These are phyloP conservation scores for Drosophila eohydei DNA, from an alignment of 2,888 invertebrate genomes.

Conservation along the genomic window DNA sequence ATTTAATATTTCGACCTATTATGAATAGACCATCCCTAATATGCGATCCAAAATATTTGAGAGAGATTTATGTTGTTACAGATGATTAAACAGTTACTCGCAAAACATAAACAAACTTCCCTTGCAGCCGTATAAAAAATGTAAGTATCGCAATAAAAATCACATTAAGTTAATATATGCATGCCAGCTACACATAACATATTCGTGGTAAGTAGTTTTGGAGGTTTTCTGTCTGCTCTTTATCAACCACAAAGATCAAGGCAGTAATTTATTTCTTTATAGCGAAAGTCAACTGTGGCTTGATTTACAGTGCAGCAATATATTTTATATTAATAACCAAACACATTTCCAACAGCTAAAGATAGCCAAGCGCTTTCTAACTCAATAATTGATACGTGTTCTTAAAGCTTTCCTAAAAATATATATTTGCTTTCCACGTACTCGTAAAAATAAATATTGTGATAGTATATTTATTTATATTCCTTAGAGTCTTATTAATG, in stretches of 20 bases:
- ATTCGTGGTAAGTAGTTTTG: background rate
- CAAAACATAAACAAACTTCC: background rate
- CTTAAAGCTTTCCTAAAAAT: background rate
- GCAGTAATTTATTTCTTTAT: background rate
- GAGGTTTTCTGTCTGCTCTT: slow-evolving; percentile 1
- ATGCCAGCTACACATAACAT: slow-evolving; percentile 1
- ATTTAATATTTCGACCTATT: no score
- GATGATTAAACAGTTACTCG: background rate
- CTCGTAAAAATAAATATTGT: slow-evolving; percentile 7
- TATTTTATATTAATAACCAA: slow-evolving; percentile 1
- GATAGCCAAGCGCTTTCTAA: background rate
- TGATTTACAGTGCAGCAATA: background rate
- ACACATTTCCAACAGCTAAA: background rate
- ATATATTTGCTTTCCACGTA: background rate
- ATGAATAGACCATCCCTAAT: background rate
- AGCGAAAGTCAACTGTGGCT: background rate
- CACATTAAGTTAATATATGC: slow-evolving; percentile 6
- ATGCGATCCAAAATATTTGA: background rate
- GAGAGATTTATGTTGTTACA: background rate
- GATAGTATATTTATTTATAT: background rate
- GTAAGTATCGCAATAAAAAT: slow-evolving; percentile 8
- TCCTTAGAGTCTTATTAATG: background rate
- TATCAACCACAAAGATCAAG: background rate
- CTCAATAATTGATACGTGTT: background rate
- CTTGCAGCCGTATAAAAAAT: background rate